Conservation (phyloP, 1,140 invertebrate species). For the Pectinophora gossypiella region DNA sequence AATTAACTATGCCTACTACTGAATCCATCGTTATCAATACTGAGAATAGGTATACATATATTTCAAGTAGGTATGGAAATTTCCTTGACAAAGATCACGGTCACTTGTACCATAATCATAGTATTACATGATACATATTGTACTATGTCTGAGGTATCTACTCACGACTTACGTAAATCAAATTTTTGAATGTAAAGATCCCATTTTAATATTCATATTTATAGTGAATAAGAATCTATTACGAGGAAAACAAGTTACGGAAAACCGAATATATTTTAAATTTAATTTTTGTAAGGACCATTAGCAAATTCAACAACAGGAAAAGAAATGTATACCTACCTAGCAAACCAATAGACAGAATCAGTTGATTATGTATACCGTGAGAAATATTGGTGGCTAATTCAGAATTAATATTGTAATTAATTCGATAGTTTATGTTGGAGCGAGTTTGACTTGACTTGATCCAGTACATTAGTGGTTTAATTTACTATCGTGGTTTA, state of each 20-base stretch:
- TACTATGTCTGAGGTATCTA: too few relatives aligned
- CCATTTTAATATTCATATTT: neutral
- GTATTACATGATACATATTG: too few relatives aligned
- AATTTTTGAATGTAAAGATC: neutral
- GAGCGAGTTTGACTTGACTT: neutral
- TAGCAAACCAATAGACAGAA: neutral
- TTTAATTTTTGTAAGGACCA: too few relatives aligned
- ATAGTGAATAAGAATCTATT: neutral
- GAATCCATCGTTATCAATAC: too few relatives aligned
- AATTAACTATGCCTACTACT: too few relatives aligned
- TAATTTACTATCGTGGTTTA: conserved; percentile 26
- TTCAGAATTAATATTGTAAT: neutral
- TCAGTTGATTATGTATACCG: too few relatives aligned
- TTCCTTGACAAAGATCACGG: conserved; percentile 8
- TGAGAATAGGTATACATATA: too few relatives aligned
- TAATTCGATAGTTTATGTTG: neutral
- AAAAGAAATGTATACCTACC: conserved; percentile 20
- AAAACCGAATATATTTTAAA: neutral
- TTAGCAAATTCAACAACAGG: conserved; percentile 16
- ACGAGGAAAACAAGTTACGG: neutral
- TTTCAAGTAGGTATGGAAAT: conserved; percentile 12
- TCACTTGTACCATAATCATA: conserved; percentile 4
- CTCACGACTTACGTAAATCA: too few relatives aligned
- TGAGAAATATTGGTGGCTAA: neutral
- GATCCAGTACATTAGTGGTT: conserved; percentile 19